Percentiles rank a stretch among this genome's conserved stretches.
phyloP scores from a whole-genome alignment of 2,888 invertebrate genomes.

The Apamea monoglypha region DNA sequence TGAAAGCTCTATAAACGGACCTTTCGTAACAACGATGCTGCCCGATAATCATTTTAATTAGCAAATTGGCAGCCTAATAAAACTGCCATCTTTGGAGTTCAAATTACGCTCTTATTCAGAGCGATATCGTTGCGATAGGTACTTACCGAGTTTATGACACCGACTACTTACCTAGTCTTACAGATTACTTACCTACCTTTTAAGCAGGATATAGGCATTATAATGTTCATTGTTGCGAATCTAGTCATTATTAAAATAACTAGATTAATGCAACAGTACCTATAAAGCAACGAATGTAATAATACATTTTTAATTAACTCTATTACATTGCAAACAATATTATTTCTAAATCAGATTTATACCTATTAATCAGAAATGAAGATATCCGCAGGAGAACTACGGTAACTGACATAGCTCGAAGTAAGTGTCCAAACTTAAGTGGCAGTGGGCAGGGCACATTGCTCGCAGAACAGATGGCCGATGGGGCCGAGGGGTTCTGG shows the following conservation, averaged over 20 bases:
- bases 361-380: background rate
- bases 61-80: constrained; percentile 12
- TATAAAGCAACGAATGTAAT: background rate
- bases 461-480: no score
- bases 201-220: constrained; percentile 1
- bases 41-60: constrained; percentile 13
- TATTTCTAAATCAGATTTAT: background rate
- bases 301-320: constrained; percentile 20
- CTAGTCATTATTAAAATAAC: background rate
- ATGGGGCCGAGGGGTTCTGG: no score
- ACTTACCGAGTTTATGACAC: background rate
- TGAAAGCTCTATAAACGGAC: background rate
- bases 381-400: no score
- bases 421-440: no score
- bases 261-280: background rate
- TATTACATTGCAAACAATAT: background rate
- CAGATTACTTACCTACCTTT: background rate
- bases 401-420: no score
- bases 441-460: no score
- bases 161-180: background rate
- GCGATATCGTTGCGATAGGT: background rate
- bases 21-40: constrained; percentile 21
- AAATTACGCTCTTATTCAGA: constrained; percentile 25
- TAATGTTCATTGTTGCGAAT: constrained; percentile 11
- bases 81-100: constrained; percentile 11